phyloP scores from a whole-genome alignment of 2,113 vertebrate species.

The Phyllostomus discolor region DNA sequence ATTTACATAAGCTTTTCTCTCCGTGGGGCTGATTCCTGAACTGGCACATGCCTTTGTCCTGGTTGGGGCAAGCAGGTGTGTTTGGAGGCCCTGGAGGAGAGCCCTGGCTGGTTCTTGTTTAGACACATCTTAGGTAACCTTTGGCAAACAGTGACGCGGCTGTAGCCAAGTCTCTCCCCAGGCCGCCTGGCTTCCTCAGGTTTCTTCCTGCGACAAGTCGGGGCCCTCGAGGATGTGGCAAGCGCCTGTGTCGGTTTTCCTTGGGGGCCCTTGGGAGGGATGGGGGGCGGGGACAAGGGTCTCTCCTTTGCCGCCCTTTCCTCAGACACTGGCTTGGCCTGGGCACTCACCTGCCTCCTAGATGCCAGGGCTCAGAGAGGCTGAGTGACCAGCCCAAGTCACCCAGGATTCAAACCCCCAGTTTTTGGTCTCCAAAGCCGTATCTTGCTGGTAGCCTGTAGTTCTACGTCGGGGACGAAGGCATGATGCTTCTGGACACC shows the following conservation, averaged over 20 bases:
- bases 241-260: constrained; percentile 22
- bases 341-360: background rate
- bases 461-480: fast-evolving
- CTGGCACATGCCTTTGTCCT: background rate
- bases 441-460: background rate
- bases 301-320: background rate
- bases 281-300: background rate
- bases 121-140: constrained; percentile 51
- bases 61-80: background rate
- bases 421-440: background rate
- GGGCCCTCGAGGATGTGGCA: constrained; percentile 37
- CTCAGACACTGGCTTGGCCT: background rate
- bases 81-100: background rate
- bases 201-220: constrained; percentile 43
- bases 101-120: constrained; percentile 42
- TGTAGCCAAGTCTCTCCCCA: background rate
- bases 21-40: background rate
- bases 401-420: background rate
- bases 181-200: background rate
- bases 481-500: background rate
- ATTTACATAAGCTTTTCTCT: background rate
- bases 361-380: background rate
- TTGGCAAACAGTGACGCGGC: constrained; percentile 63
- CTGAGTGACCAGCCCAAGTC: fast-evolving
- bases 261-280: background rate